Conservation (phyloP, 2,113 vertebrate genomes). For the Pluvialis apricaria region DNA sequence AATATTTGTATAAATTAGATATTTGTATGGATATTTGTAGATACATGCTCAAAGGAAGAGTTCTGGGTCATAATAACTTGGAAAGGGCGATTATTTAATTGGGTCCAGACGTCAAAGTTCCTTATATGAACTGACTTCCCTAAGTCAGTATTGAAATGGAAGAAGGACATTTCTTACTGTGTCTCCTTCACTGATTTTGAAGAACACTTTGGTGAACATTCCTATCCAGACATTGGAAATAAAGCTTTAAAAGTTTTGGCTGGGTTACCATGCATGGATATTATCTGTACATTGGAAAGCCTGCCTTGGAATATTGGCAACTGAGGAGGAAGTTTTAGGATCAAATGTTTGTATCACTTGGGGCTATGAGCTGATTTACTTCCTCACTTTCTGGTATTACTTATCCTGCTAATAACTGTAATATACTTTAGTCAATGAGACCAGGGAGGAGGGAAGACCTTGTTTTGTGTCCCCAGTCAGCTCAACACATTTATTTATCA, state of each 20-base stretch:
- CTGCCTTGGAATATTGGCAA: neutral
- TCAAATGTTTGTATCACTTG: neutral
- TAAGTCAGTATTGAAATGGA: neutral
- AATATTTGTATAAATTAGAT: neutral
- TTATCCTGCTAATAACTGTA: neutral
- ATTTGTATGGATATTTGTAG: neutral
- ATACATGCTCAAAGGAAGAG: neutral
- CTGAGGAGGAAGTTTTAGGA: neutral
- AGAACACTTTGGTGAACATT: neutral
- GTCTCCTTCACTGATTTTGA: neutral
- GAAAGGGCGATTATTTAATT: neutral
- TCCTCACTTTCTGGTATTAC: neutral
- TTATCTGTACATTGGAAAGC: neutral
- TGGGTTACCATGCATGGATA: neutral
- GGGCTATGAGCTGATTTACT: neutral
- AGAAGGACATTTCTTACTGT: neutral
- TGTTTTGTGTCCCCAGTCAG: neutral
- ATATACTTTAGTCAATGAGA: neutral
- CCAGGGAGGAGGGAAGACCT: neutral
- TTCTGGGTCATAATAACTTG: neutral
- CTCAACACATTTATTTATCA: neutral
- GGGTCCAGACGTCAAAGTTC: neutral
- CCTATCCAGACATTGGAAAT: neutral
- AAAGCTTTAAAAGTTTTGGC: neutral
- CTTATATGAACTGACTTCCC: neutral